Base-by-base conservation (phyloP, 2,888 invertebrate genomes). In the Brachyptera putata region DNA sequence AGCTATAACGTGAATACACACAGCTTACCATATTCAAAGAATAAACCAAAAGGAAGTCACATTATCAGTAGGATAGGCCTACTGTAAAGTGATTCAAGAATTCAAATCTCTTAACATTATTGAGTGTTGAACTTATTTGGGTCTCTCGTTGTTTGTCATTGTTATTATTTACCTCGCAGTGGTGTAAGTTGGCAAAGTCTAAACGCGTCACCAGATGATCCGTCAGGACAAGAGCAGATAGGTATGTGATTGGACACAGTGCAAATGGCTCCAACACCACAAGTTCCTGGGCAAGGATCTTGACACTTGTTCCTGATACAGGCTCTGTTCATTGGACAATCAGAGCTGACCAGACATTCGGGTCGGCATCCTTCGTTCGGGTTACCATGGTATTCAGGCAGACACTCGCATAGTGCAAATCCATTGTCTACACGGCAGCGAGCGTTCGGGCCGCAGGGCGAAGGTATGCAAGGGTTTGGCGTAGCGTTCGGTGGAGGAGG, bases 391-490 rank as follows among this genome's bases (percentile, higher is more conserved):
- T 71, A 79, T 50, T 75, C 76, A 18, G 75, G 69, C 18, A 75
- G 69, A 63, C 80, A 81, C 43, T 76, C 73, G 63, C 80, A 81
- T 1, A 74, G 70, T 56, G 73, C 68, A 58, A 67, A 68, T 30
- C 69, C 70, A 53, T 66, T 67, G 36, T 65, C 66, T 58, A 64
- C 69, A 36, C 66, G 67, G 60, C 74, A 74, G 24, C 68, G 66
- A 25, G 64, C 63, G 49, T 88, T 89, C 0, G 87, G 84, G 53
- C 91, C 91, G 72, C 91, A 91, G 0, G 91, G 90, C 56, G 82
- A 80, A 4, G 67, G 67, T 30, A 60, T 14, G 53, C 67, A 67
- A 18, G 66, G 67, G 49, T 66, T 61, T 7, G 63, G 30, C 46
- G 24, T 26, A 24, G 57, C 30, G 3, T 43, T 37, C n/a, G 58